These are phyloP conservation scores for Drosophila barbarae DNA, from an alignment of 2,888 invertebrate genomes.

Conservation along the genomic window DNA sequence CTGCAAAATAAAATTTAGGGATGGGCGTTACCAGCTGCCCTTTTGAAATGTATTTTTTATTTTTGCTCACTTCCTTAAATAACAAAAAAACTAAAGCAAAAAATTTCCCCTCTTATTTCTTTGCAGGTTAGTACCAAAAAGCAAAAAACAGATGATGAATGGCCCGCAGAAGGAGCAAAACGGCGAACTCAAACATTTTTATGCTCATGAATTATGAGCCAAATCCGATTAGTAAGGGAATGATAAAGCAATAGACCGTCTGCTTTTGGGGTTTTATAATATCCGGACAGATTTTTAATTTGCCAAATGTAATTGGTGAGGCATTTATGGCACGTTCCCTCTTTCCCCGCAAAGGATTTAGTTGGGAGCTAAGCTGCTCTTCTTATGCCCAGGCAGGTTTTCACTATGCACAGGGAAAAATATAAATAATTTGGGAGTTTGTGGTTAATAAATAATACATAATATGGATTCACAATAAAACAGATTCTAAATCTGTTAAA, in stretches of 20 bases:
- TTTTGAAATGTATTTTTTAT: conserved; percentile 48
- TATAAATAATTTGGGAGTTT: neutral
- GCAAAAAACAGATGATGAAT: conserved; percentile 32
- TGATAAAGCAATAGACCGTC: conserved; percentile 29
- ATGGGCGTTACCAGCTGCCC: conserved; percentile 50
- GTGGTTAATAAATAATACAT: neutral
- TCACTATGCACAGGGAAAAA: conserved; percentile 14
- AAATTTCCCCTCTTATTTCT: conserved; percentile 36
- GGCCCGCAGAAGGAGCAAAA: conserved; percentile 11
- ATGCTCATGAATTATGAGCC: conserved; percentile 54
- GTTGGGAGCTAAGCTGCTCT: conserved; percentile 31
- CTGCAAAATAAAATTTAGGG: conserved; percentile 2
- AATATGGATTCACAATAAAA: neutral
- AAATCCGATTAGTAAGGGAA: conserved; percentile 64
- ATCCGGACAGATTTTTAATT: conserved; percentile 55
- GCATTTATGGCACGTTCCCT: conserved; percentile 34
- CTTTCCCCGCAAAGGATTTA: conserved; percentile 50
- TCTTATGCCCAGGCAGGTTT: conserved; percentile 27
- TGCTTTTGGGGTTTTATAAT: conserved; percentile 37
- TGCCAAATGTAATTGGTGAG: conserved; percentile 57
- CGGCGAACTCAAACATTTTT: conserved; percentile 45
- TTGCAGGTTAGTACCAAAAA: conserved; percentile 61
- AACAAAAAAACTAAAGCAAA: conserved; percentile 37
- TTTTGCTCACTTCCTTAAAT: conserved; percentile 29
- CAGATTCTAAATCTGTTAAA: neutral